phyloP scores from a whole-genome alignment of 1,140 invertebrate species.

The Drepana arcuata region DNA sequence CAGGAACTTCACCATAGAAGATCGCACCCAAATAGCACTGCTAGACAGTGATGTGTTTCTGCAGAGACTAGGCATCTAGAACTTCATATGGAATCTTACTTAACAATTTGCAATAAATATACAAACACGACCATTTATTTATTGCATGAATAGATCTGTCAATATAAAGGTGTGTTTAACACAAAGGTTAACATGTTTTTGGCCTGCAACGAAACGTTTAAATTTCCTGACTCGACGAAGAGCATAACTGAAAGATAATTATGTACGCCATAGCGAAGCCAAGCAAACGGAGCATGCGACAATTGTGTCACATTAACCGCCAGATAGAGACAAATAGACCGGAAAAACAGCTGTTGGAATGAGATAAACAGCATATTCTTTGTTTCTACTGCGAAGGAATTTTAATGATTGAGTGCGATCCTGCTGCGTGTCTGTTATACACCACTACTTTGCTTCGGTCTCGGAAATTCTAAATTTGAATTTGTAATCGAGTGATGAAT shows the following conservation, averaged over 20 bases:
- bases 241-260: slow-evolving; percentile 34
- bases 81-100: no score
- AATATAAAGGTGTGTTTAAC: not conserved
- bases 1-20: no score
- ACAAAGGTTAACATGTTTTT: no score
- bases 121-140: slow-evolving; percentile 1
- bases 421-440: slow-evolving; percentile 5
- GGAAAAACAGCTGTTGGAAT: slow-evolving; percentile 51
- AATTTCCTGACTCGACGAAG: no score
- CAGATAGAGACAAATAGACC: slow-evolving; percentile 66
- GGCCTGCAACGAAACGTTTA: no score
- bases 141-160: not conserved
- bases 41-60: no score
- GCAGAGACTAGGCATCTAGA: no score
- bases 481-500: no score
- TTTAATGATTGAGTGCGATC: slow-evolving; percentile 56
- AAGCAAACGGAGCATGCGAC: slow-evolving; percentile 54
- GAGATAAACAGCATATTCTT: slow-evolving; percentile 48
- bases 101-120: no score
- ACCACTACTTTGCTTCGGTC: no score
- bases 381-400: slow-evolving; percentile 37
- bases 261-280: slow-evolving; percentile 24
- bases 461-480: no score
- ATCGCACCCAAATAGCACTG: no score
- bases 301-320: slow-evolving; percentile 57